phyloP scores from a whole-genome alignment of 1,140 invertebrate species.

The Bombus turneri region DNA sequence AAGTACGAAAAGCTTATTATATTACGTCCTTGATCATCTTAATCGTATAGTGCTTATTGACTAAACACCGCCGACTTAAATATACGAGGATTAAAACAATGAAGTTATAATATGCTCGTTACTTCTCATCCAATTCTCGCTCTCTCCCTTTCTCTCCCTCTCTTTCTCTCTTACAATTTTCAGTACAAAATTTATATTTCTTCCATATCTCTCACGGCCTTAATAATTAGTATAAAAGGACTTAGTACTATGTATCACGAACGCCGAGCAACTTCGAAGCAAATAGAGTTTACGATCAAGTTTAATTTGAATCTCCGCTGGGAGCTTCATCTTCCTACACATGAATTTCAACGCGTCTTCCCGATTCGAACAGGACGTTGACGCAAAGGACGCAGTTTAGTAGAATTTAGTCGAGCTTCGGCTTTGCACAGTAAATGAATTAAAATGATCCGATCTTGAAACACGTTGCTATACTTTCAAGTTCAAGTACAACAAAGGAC shows the following conservation, averaged over 20 bases:
- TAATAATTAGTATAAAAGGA: conserved; percentile 45
- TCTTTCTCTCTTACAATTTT: conserved; percentile 21
- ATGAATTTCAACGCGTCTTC: background rate
- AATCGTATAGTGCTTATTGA: conserved; percentile 27
- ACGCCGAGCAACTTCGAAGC: background rate
- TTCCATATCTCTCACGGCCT: conserved; percentile 16
- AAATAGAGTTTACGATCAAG: background rate
- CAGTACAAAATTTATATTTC: conserved; percentile 29
- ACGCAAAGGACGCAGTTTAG: conserved; percentile 21
- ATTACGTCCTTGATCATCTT: conserved; percentile 41
- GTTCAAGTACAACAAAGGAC: background rate
- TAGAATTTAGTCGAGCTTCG: conserved; percentile 17
- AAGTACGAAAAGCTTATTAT: conserved; percentile 39
- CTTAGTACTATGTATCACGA: conserved; percentile 13
- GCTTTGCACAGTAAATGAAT: background rate
- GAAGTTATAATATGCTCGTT: conserved; percentile 1
- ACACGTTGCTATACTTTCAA: background rate
- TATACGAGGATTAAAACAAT: conserved; percentile 18
- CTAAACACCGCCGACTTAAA: conserved; percentile 24
- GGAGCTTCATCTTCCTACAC: no score
- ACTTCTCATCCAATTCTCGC: background rate
- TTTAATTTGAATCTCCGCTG: background rate
- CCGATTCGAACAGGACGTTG: background rate
- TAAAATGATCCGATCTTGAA: conserved; percentile 41
- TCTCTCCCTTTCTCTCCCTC: conserved; percentile 16